Evolutionary conservation across 2,113 vertebrate species (phyloP), one percentile per base, ranked within the genome.

Genomic region (Ariopsis seemanni): DNA sequence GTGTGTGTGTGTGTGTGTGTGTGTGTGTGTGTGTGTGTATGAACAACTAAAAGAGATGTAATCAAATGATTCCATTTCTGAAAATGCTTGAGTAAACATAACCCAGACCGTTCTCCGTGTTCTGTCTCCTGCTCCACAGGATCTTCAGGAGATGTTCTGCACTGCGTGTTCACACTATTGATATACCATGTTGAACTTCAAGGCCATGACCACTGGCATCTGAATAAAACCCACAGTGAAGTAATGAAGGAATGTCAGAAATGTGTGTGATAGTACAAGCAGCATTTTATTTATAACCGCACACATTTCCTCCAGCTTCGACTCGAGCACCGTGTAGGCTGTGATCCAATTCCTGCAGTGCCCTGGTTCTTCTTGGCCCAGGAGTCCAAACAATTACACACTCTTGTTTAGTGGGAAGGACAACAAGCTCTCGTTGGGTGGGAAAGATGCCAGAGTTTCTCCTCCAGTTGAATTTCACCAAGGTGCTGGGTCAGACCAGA

Each of bases 371-470:
- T 48, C 10, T 4, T 79, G 27, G 62, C 77, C 52, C 30, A 15
- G 27, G 60, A 65, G 74, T 57, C 85, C n/a, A 67, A 79, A 67
- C 27, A 18, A 80, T 75, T 80, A 79, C 75, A 55, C 1, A 58
- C 42, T 74, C 22, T 75, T 25, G 12, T 85, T 82, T 82, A 82
- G 79, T 82, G 57, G 18, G 57, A 42, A 62, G 79, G 79, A 82
- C 79, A 62, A 62, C 79, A 82, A 62, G 83, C 57, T 85, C 83
- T 75, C 7, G 5, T 62, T 75, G 4, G 14, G 57, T 67, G 48
- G 74, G 74, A 78, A 86, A 25, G 22, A 53, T 34, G 85, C 58
- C 60, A 78, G 67, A 1, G n/a, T 55, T 67, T 79, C 9, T 53
- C 60, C 34, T 58, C 58, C 84, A 27, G 34, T 52, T 53, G 85